Percentiles rank a stretch among this genome's conserved stretches.
Conservation (phyloP, 2,888 invertebrate species). For the Chrysotoxum bicinctum region DNA sequence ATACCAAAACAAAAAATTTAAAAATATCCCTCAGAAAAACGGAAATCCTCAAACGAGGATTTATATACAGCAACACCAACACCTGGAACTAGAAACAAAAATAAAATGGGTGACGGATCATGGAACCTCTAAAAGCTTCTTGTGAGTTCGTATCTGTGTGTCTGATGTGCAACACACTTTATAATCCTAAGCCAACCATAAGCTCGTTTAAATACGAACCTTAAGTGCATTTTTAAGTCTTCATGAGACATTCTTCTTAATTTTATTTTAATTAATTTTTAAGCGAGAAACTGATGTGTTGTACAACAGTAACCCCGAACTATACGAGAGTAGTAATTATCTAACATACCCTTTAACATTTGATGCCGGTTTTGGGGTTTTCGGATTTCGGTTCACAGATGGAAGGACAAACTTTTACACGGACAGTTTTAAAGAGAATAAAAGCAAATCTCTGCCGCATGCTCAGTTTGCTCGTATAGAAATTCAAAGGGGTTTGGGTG, state of each 20-base stretch:
- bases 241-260: slow-evolving; percentile 61
- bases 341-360: slow-evolving; percentile 48
- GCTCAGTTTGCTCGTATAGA: not conserved
- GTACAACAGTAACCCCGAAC: slow-evolving; percentile 33
- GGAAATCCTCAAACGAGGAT: slow-evolving; percentile 37
- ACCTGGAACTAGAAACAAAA: slow-evolving; percentile 22
- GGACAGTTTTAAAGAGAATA: slow-evolving; percentile 17
- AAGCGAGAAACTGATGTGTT: slow-evolving; percentile 37
- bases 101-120: slow-evolving; percentile 52
- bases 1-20: slow-evolving; percentile 18
- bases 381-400: slow-evolving; percentile 2
- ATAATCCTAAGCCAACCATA: slow-evolving; percentile 52
- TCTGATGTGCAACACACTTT: slow-evolving; percentile 10
- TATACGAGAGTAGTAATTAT: slow-evolving; percentile 46
- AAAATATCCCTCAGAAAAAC: slow-evolving; percentile 31
- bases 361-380: slow-evolving; percentile 59
- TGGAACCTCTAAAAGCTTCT: slow-evolving; percentile 12
- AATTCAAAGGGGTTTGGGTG: not conserved
- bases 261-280: slow-evolving; percentile 66
- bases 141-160: not conserved
- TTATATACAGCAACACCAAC: slow-evolving; percentile 52
- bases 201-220: slow-evolving; percentile 52
- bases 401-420: slow-evolving; percentile 39
- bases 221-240: slow-evolving; percentile 63
- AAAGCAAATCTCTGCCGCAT: slow-evolving; percentile 19